Percentiles rank a stretch among this genome's conserved stretches.
These are phyloP conservation scores for Elegia similella DNA, from an alignment of 2,888 invertebrate genomes.

Conservation along the genomic window DNA sequence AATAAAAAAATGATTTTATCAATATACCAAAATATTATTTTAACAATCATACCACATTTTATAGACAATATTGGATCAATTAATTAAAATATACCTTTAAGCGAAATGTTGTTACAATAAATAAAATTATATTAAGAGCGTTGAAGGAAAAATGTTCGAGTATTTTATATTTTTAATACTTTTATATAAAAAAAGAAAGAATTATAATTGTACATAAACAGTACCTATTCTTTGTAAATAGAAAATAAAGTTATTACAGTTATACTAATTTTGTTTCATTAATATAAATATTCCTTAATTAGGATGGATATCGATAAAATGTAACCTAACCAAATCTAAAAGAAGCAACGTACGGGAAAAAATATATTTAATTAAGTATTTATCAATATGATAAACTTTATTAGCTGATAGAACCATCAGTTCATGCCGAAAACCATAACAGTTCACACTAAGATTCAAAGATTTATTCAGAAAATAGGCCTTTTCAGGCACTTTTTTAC, in stretches of 20 bases:
- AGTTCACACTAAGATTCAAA: too few species aligned
- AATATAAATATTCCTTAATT: too few species aligned
- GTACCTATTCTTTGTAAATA: conserved; percentile 20
- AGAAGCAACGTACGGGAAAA: too few species aligned
- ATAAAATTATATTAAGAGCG: background rate
- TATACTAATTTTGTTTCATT: too few species aligned
- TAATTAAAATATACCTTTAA: background rate
- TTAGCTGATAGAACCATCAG: background rate
- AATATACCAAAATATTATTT: conserved; percentile 1
- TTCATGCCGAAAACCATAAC: background rate
- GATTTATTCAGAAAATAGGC: too few species aligned
- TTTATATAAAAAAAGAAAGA: background rate
- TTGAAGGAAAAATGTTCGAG: background rate
- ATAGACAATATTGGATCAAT: background rate
- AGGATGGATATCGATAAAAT: too few species aligned
- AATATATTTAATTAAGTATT: background rate
- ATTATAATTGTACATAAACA: conserved; percentile 10
- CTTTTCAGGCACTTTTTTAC: too few species aligned
- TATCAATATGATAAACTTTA: background rate
- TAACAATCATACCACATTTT: background rate
- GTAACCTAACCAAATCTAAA: too few species aligned
- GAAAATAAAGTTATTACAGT: conserved; percentile 13
- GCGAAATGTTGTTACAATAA: background rate
- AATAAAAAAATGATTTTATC: background rate
- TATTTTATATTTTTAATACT: background rate